phyloP scores from a whole-genome alignment of 2,888 invertebrate genomes.

The Octodonta nipae region DNA sequence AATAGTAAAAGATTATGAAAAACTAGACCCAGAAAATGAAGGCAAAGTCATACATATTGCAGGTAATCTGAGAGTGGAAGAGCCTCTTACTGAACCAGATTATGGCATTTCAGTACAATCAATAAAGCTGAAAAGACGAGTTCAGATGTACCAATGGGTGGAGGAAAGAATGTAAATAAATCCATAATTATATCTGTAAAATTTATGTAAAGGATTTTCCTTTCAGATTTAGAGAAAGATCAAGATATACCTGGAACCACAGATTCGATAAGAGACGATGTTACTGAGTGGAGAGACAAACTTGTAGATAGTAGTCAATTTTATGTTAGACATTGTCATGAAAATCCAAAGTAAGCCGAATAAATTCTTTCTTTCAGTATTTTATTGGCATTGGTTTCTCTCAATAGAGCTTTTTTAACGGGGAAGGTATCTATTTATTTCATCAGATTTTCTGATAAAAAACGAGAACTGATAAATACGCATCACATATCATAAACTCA shows the following conservation, averaged over 20 bases:
- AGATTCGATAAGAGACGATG: conserved; percentile 49
- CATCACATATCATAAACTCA: too few relatives aligned
- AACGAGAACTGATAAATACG: too few relatives aligned
- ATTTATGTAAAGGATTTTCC: too few relatives aligned
- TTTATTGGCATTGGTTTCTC: too few relatives aligned
- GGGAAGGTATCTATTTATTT: too few relatives aligned
- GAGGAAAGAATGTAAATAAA: conserved; percentile 53
- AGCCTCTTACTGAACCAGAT: conserved; percentile 73
- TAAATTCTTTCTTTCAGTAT: too few relatives aligned
- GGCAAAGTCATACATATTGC: conserved; percentile 64
- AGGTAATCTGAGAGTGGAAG: conserved; percentile 58
- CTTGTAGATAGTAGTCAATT: conserved; percentile 67
- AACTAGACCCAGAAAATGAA: conserved; percentile 48
- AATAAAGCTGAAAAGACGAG: conserved; percentile 69
- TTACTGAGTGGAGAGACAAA: conserved; percentile 74
- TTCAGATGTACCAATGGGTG: conserved; percentile 91
- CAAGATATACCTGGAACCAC: conserved; percentile 37
- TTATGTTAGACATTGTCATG: conserved; percentile 63
- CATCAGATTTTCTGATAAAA: too few relatives aligned
- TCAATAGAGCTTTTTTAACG: too few relatives aligned
- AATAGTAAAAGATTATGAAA: conserved; percentile 38
- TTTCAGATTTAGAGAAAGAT: too few relatives aligned
- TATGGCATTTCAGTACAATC: conserved; percentile 75
- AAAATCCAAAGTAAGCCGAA: conserved; percentile 72
- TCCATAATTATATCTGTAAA: not conserved